Conservation (phyloP, 2,113 vertebrate species). For the Passer montanus region DNA sequence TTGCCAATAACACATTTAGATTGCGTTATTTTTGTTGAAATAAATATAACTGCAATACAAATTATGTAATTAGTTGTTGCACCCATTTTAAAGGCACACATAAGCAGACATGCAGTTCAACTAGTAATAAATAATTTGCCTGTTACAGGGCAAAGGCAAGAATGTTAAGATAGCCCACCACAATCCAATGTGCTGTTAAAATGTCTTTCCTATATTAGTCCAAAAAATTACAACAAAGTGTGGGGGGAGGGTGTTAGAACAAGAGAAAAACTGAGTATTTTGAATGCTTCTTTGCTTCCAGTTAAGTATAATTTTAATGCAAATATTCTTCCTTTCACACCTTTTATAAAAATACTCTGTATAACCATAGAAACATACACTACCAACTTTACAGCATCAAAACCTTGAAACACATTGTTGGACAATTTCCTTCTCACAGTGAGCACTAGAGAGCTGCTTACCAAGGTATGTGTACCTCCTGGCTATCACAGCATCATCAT, state of each 20-base stretch:
- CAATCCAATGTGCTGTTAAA: not conserved
- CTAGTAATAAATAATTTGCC: not conserved
- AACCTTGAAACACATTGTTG: not conserved
- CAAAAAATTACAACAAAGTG: not conserved
- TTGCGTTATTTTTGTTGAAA: not conserved
- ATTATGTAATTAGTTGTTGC: not conserved
- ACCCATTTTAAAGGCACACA: not conserved
- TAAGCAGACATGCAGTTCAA: not conserved
- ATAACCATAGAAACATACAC: not conserved
- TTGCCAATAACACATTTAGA: not conserved
- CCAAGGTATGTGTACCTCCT: slow-evolving; percentile 95
- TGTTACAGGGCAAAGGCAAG: not conserved
- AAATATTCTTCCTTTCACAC: not conserved
- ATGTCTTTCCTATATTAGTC: not conserved
- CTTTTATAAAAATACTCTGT: not conserved
- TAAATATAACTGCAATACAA: not conserved
- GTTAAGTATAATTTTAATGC: not conserved
- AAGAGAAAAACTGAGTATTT: not conserved
- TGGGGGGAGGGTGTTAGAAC: not conserved
- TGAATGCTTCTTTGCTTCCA: not conserved
- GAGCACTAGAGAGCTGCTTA: slow-evolving; percentile 63
- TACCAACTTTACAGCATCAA: not conserved
- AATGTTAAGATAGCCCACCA: not conserved
- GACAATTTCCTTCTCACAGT: not conserved
- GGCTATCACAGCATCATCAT: slow-evolving; percentile 82